phyloP scores from a whole-genome alignment of 2,113 vertebrate species.

The Tragelaphus buxtoni region DNA sequence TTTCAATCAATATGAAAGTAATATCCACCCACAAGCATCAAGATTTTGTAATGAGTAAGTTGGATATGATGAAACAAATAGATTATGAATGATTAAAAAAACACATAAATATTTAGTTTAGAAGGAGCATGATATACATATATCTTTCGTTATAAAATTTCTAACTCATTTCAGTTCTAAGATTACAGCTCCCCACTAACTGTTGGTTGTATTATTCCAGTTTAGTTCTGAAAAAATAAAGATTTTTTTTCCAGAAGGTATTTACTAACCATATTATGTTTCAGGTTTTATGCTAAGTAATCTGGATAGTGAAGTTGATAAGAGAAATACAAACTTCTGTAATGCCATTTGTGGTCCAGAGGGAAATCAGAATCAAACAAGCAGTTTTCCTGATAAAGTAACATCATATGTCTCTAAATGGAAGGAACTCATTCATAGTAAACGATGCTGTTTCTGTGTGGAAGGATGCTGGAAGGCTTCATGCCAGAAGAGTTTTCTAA shows the following conservation, averaged over 20 bases:
- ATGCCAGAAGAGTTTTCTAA: background rate
- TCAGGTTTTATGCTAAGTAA: background rate
- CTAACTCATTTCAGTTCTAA: background rate
- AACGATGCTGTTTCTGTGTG: background rate
- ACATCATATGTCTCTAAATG: rapidly evolving
- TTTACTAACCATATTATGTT: too few species aligned
- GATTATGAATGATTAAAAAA: background rate
- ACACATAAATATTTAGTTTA: background rate
- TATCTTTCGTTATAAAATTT: background rate
- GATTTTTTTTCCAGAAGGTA: background rate
- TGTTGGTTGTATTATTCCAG: background rate
- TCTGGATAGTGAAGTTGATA: background rate
- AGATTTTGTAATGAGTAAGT: background rate
- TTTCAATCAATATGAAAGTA: background rate
- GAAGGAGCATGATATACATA: background rate
- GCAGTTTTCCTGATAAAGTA: background rate
- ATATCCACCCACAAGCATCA: background rate
- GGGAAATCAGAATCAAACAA: background rate
- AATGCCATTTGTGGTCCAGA: background rate
- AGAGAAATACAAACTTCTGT: background rate
- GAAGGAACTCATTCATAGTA: too few species aligned
- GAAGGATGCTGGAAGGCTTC: background rate
- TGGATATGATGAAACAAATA: background rate
- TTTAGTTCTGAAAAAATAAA: background rate
- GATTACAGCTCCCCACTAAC: background rate